A percentile compares a stretch with the other conserved stretches of the same genome.
phyloP scores from a whole-genome alignment of 2,113 vertebrate species.

The Pseudopodoces humilis region DNA sequence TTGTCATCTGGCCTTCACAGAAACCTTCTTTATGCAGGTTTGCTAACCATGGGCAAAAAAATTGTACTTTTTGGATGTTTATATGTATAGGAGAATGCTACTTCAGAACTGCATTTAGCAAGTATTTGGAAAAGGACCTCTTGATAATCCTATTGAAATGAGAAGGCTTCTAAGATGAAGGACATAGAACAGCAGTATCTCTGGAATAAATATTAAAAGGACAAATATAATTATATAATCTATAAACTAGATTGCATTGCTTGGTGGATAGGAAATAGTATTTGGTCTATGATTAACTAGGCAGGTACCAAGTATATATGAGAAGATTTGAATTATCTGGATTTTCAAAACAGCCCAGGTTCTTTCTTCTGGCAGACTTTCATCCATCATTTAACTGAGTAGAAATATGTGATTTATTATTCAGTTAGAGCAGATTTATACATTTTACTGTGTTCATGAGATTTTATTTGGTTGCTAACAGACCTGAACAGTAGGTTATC shows the following conservation, averaged over 20 bases:
- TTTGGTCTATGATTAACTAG: not conserved
- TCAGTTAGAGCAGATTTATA: not conserved
- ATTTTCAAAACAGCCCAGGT: not conserved
- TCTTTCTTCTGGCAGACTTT: not conserved
- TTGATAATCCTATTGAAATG: not conserved
- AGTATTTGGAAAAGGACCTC: not conserved
- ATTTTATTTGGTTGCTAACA: not conserved
- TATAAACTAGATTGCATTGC: not conserved
- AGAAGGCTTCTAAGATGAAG: not conserved
- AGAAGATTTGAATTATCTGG: not conserved
- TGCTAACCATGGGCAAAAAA: not conserved
- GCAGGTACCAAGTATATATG: not conserved
- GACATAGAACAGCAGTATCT: not conserved
- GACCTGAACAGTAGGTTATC: not conserved
- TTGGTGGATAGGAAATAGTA: not conserved
- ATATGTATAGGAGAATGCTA: rapidly evolving
- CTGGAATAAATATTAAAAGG: not conserved
- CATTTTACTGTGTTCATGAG: not conserved
- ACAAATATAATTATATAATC: not conserved
- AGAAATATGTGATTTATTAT: not conserved
- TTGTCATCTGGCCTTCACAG: not conserved
- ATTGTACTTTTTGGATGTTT: not conserved
- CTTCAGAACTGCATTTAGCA: not conserved
- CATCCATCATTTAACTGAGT: not conserved
- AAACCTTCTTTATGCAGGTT: not conserved